A percentile compares a stretch with the other conserved stretches of the same genome.
Evolutionary conservation across 2,113 vertebrate species (phyloP).

Genomic region (Indicator maculatus): DNA sequence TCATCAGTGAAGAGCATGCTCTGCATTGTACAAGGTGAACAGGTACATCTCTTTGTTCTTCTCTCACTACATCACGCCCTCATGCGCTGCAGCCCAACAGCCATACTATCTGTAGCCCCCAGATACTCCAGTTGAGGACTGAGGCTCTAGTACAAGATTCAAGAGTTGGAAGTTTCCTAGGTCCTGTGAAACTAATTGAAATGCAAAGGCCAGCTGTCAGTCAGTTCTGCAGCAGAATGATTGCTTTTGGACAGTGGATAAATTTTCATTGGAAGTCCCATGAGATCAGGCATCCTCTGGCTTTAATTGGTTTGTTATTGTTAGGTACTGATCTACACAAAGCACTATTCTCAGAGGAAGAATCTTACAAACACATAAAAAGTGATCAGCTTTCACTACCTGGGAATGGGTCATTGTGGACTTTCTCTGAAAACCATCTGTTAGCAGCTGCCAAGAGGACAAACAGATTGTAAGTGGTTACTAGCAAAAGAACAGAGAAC

Average conservation of each 20-base stretch:
- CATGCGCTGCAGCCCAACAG: accelerated
- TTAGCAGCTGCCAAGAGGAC: not conserved
- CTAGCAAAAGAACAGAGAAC: not conserved
- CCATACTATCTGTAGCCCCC: accelerated
- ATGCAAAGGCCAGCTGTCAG: not conserved
- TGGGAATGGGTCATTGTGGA: not conserved
- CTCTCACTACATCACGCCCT: not conserved
- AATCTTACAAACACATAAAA: not conserved
- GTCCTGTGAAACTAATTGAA: not conserved
- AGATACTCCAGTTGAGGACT: not conserved
- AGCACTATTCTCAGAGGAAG: not conserved
- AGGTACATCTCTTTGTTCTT: not conserved
- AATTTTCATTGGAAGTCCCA: not conserved
- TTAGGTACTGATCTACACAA: not conserved
- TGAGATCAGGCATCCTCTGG: not conserved
- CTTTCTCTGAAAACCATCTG: not conserved
- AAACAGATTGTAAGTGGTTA: not conserved
- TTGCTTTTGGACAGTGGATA: not conserved
- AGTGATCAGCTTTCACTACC: not conserved
- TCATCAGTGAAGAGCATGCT: not conserved
- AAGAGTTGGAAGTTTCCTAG: not conserved
- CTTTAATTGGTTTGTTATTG: not conserved
- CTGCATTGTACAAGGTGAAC: not conserved
- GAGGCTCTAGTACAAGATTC: not conserved
- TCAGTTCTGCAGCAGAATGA: not conserved